Evolutionary conservation across 2,888 invertebrate species (phyloP).

Genomic region (Meliscaeva auricollis): DNA sequence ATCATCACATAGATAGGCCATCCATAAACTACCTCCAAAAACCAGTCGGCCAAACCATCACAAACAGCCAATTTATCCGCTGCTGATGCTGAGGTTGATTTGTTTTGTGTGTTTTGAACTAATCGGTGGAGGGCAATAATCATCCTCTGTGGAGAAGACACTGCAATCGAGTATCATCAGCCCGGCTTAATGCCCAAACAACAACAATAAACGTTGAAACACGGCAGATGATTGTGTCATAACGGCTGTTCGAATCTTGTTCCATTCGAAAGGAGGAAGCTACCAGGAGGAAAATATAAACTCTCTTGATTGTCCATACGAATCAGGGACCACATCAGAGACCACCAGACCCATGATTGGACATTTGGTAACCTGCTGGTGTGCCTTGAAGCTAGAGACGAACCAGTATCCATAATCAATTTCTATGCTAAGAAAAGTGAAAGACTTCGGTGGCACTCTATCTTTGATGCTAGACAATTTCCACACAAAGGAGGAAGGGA

Average conservation of each 20-base stretch:
- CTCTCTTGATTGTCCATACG: slow-evolving; percentile 56
- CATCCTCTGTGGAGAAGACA: slow-evolving; percentile 30
- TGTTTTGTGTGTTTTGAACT: slow-evolving; percentile 53
- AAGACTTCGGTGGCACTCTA: slow-evolving; percentile 64
- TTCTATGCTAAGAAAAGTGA: slow-evolving; percentile 62
- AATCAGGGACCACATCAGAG: slow-evolving; percentile 18
- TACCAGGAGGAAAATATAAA: slow-evolving; percentile 27
- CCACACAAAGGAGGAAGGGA: slow-evolving; percentile 67
- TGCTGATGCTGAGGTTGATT: slow-evolving; percentile 27
- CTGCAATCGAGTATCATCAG: slow-evolving; percentile 41
- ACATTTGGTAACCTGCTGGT: slow-evolving; percentile 64
- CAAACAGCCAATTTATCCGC: slow-evolving; percentile 18
- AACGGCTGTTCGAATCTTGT: slow-evolving; percentile 46
- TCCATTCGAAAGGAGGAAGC: slow-evolving; percentile 73
- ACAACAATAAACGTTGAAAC: slow-evolving; percentile 46
- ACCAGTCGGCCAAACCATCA: slow-evolving; percentile 12
- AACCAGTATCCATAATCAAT: slow-evolving; percentile 69
- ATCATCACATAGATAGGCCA: slow-evolving; percentile 8
- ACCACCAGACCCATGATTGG: slow-evolving; percentile 59
- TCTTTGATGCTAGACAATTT: slow-evolving; percentile 40
- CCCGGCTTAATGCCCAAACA: slow-evolving; percentile 18
- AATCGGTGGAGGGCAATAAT: slow-evolving; percentile 66
- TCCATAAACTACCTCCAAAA: slow-evolving; percentile 12
- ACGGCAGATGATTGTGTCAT: slow-evolving; percentile 69
- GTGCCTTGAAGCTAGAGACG: slow-evolving; percentile 47